Base-by-base conservation (phyloP, 2,797 vertebrate species). In the Anisognathus igniventris region DNA sequence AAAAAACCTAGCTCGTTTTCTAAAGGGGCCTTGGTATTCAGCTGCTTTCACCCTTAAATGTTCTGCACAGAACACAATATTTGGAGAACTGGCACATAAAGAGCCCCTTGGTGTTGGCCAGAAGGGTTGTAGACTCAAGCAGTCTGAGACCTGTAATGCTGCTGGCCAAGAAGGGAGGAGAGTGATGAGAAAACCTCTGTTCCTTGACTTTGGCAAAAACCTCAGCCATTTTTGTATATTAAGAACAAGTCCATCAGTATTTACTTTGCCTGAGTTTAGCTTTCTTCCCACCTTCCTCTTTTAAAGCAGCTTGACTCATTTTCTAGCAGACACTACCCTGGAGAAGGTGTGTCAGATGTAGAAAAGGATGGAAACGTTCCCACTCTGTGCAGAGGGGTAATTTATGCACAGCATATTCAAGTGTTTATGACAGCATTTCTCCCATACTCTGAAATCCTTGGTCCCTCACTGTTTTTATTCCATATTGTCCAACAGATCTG, bases 171-270 rank as follows among this genome's bases (percentile, higher is more conserved):
- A 87, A 89, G 17, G 78, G 37, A 77, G 23, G 14, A 83, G 47
- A 54, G 61, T 78, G 85, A 82, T 2, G 68, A 75, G 62, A 82
- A 89, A 90, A 94, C 28, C 74, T 91, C 71, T 62, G 33, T 89
- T 96, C 85, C 70, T 88, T 80, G 73, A 66, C 91, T 93, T 93
- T 93, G 90, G 87, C 87, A 89, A 85, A 92, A 91, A 47, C 13
- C 40, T 50, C 2, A 1, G 22, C 42, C 64, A 64, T 73, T 95
- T 95, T 61, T 54, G 30, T 65, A 33, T 3, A 30, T 42, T 45
- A 60, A 83, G 61, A 87, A 39, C 3, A 4, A 77, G 60, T 85
- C 71, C 70, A 92, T 72, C 77, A 78, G 84, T 95, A 95, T 92
- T 94, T 90, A 81, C 68, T 86, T 91, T 85, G 77, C 84, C 62